Evolutionary conservation across 2,797 vertebrate genomes (phyloP), one percentile per base, ranked within the genome.

Genomic region (Eurystomus glaucurus): DNA sequence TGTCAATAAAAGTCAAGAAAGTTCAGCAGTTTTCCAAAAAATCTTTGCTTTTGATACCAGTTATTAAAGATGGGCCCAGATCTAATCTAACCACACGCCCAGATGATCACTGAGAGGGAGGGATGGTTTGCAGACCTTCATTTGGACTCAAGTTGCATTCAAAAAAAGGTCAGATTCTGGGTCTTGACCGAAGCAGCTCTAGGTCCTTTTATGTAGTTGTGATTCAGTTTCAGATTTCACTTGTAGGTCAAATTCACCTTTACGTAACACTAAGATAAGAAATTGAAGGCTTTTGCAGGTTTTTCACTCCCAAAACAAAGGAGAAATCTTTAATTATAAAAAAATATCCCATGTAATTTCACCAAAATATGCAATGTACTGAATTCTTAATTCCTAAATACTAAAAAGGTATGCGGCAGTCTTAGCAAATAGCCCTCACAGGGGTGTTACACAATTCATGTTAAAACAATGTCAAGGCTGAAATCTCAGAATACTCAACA

Each of bases 161-260:
- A 25, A 23, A 76, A 90, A 90, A 65, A 85, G 35, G 28, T 69
- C 35, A 22, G 4, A 20, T 33, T 84, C 65, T 76, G 62, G 33
- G 37, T 71, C 51, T 21, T 60, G 61, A 66, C 39, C 54, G 23
- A 58, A 62, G 39, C 25, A 70, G 62, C 23, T 77, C 35, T 23
- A 60, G 28, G 25, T 71, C 76, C 28, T 93, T 92, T 76, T 57
- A 21, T 6, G 29, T 26, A 46, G 74, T 29, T 68, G n/a, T 64
- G 70, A 54, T 85, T 78, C 57, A 10, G 52, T 70, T 89, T 88
- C 79, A 87, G 25, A 66, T 87, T 92, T 93, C 90, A 82, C 4
- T 5, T 77, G 23, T 39, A 87, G 29, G 55, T 89, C 51, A 77
- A 76, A 87, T 50, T 70, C 62, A 77, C 21, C 21, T 82, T 81